Base-by-base conservation (phyloP, 1,140 invertebrate species). In the Hesperophylax magnus region DNA sequence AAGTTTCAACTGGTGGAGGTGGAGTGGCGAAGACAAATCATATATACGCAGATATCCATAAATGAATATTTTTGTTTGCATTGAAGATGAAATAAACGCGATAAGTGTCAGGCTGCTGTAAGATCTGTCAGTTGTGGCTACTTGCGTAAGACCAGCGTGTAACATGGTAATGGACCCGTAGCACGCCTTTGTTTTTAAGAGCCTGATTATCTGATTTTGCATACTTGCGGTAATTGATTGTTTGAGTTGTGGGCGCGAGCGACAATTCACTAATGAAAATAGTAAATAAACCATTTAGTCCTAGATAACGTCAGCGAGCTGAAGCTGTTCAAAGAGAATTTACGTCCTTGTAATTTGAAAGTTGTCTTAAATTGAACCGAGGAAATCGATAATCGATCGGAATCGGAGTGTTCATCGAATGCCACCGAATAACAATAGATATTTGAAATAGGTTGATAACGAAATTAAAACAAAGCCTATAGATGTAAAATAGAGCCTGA, bases 131-230 rank as follows among this genome's bases (percentile, higher is more conserved):
- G 18, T 60, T 2, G 56, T 22, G 56, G 22, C 22, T 18, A 5
- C 18, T 60, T 60, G 56, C 56, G 61, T 31, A 65, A 65, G 22
- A 4, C 24, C 60, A 63, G 22, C 60, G 60, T 20, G 24, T 27
- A 39, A 39, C 9, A 6, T 27, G 34, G 9, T 39, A 39, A 39
- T 39, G 34, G 34, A 39, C 34, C 31, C 24, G 24, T 7, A 52
- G 69, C 69, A 18, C 69, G 47, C 69, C 69, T 72, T 72, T 72
- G 69, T 72, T 72, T 52, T 52, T 72, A 72, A 72, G 1, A 72
- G 27, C 9, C 20, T 27, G 22, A 22, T 22, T 54, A 72, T 72
- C 69, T 24, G 69, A 72, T 72, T 53, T 53, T 72, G 69, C 69
- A 72, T 24, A 72, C 52, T 72, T 54, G 52, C 20, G 18, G 20